phyloP scores from a whole-genome alignment of 2,113 vertebrate species.

The Pleuronectes platessa region DNA sequence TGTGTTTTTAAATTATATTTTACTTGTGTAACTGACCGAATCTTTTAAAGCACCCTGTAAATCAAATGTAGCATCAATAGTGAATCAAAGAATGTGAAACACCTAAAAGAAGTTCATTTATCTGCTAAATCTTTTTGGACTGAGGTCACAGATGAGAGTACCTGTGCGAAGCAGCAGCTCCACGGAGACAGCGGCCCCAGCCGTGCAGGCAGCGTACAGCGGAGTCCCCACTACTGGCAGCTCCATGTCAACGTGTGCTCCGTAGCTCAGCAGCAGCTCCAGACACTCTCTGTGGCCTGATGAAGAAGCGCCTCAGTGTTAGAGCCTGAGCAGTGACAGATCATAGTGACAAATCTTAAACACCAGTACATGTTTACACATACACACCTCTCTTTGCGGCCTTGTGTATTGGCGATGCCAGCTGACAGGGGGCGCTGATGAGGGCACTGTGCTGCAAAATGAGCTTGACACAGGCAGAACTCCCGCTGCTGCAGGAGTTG shows the following conservation, averaged over 20 bases:
- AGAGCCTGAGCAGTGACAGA: neutral
- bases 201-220: slow-evolving; percentile 87
- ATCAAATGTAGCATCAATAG: neutral
- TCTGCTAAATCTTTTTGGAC: no score
- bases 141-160: slow-evolving; percentile 57
- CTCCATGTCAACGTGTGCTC: slow-evolving; percentile 86
- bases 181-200: slow-evolving; percentile 85
- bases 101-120: no score
- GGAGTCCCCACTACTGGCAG: slow-evolving; percentile 84
- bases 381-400: slow-evolving; percentile 85
- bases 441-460: slow-evolving; percentile 84
- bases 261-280: slow-evolving; percentile 88
- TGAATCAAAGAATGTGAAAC: slow-evolving; percentile 36
- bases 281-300: slow-evolving; percentile 91
- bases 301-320: neutral
- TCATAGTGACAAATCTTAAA: neutral
- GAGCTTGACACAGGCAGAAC: slow-evolving; percentile 85
- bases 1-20: no score
- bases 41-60: no score
- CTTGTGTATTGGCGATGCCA: slow-evolving; percentile 87
- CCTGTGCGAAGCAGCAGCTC: slow-evolving; percentile 88
- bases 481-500: slow-evolving; percentile 90
- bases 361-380: neutral
- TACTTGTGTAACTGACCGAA: no score
- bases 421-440: slow-evolving; percentile 70